Evolutionary conservation across 1,140 invertebrate species (phyloP).

Genomic region (Papilio helenus): DNA sequence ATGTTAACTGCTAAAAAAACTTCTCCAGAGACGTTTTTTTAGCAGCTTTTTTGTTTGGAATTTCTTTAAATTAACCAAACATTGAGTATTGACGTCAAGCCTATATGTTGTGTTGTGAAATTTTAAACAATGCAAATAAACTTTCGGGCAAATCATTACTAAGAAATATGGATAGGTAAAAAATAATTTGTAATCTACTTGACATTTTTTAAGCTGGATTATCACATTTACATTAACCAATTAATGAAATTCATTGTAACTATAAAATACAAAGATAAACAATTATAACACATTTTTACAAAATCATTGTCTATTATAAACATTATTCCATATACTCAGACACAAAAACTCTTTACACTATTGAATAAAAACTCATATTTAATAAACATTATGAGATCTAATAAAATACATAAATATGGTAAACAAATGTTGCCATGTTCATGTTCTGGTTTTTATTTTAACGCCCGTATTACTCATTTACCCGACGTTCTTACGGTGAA

Average conservation of each 20-base stretch:
- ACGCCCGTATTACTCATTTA: too few relatives aligned
- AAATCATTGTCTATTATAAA: too few relatives aligned
- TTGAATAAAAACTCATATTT: conserved; percentile 1
- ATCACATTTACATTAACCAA: conserved; percentile 4
- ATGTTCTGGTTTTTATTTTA: too few relatives aligned
- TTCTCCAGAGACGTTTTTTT: neutral
- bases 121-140: conserved; percentile 1
- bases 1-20: neutral
- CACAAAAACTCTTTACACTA: conserved; percentile 5
- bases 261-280: neutral
- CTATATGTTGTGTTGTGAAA: neutral
- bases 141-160: neutral
- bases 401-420: neutral
- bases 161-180: neutral
- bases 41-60: neutral
- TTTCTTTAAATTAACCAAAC: neutral
- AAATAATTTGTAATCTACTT: neutral
- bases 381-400: neutral
- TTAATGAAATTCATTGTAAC: neutral
- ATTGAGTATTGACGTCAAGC: neutral
- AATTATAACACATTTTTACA: neutral
- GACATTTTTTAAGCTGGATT: neutral
- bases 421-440: neutral
- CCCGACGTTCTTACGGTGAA: too few relatives aligned
- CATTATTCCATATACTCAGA: neutral